Conservation (phyloP, 2,113 vertebrate species). For the Oxygymnocypris stewartii region DNA sequence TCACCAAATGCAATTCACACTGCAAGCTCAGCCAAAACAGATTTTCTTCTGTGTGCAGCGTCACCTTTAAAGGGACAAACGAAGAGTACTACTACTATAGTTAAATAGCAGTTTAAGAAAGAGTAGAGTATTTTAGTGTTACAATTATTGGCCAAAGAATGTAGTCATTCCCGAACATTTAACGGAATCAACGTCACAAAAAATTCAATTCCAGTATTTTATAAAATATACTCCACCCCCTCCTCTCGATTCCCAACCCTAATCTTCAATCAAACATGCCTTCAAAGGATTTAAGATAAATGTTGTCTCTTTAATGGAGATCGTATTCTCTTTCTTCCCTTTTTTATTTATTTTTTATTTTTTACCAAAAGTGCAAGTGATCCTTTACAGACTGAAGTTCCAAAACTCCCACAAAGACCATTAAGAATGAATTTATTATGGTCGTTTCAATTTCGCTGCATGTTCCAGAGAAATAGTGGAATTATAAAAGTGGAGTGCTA, state of each 20-base stretch:
- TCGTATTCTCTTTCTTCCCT: constrained; percentile 48
- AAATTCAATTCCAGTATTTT: neutral
- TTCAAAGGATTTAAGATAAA: constrained; percentile 26
- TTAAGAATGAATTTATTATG: constrained; percentile 74
- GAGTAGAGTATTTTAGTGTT: neutral
- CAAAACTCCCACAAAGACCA: constrained; percentile 67
- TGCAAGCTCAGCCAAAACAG: neutral
- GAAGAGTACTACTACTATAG: neutral
- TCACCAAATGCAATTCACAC: neutral
- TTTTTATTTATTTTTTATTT: neutral
- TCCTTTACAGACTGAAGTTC: constrained; percentile 63
- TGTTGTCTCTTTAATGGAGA: constrained; percentile 67
- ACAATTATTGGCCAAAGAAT: neutral
- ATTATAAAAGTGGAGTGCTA: constrained; percentile 67
- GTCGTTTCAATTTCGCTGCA: constrained; percentile 73
- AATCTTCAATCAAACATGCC: neutral
- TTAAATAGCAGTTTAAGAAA: neutral
- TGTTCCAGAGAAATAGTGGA: constrained; percentile 72
- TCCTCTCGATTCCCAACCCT: neutral
- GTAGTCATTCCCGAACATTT: neutral
- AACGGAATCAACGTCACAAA: neutral
- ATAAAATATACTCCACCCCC: no score
- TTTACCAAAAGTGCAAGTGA: constrained; percentile 68
- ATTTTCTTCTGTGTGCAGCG: neutral
- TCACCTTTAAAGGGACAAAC: neutral